A percentile compares a stretch with the other conserved stretches of the same genome.
These are phyloP conservation scores for Trematomus loennbergii DNA, from an alignment of 2,113 vertebrate species.

Conservation along the genomic window DNA sequence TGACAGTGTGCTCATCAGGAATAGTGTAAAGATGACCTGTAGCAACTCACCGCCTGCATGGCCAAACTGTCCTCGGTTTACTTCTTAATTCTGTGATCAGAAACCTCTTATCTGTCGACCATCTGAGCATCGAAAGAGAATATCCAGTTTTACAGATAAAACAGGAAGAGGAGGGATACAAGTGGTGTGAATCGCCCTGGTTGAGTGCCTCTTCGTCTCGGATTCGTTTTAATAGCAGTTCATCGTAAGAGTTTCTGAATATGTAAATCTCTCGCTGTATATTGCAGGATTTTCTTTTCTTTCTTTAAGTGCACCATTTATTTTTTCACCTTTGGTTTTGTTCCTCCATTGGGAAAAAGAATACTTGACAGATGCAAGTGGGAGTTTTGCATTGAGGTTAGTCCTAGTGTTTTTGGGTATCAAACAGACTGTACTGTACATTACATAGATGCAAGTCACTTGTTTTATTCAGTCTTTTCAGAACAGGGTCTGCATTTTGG, in stretches of 20 bases:
- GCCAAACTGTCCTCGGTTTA: neutral
- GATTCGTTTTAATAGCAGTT: constrained; percentile 58
- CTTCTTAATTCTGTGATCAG: neutral
- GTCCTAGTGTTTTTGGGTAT: constrained; percentile 64
- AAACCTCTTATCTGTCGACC: constrained; percentile 12
- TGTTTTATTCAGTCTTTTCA: constrained; percentile 65
- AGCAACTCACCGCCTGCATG: constrained; percentile 6
- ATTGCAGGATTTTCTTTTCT: constrained; percentile 70
- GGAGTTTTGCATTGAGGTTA: constrained; percentile 35
- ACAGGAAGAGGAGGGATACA: constrained; percentile 29
- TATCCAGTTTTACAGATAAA: constrained; percentile 22
- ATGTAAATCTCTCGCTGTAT: constrained; percentile 82
- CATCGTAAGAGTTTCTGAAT: constrained; percentile 71
- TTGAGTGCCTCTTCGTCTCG: constrained; percentile 37
- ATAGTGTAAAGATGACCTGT: constrained; percentile 16
- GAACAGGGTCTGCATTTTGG: constrained; percentile 77
- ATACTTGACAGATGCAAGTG: constrained; percentile 61
- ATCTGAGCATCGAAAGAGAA: constrained; percentile 62
- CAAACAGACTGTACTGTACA: constrained; percentile 75
- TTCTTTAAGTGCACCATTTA: constrained; percentile 62
- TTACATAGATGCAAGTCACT: constrained; percentile 66
- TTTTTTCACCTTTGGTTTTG: constrained; percentile 38
- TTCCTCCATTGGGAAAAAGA: constrained; percentile 37
- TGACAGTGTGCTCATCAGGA: neutral
- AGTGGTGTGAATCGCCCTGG: constrained; percentile 12